Percentiles rank a stretch among this genome's conserved stretches.
phyloP scores from a whole-genome alignment of 2,797 vertebrate species.

The Anabacerthia variegaticeps region DNA sequence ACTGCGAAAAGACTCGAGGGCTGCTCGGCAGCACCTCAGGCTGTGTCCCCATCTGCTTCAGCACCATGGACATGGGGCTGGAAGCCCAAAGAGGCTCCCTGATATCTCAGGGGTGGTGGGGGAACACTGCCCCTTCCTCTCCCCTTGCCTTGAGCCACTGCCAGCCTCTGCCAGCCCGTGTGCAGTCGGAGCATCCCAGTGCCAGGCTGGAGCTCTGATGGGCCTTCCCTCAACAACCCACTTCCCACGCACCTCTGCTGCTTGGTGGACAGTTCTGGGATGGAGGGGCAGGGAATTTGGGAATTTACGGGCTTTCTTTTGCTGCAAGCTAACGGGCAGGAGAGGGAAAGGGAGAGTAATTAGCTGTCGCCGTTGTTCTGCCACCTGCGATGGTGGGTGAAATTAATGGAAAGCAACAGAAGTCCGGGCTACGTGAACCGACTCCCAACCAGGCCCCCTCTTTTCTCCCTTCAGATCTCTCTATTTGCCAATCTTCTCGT shows the following conservation, averaged over 20 bases:
- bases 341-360: slow-evolving; percentile 42
- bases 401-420: slow-evolving; percentile 65
- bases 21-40: neutral
- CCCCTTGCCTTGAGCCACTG: neutral
- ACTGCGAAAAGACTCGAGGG: neutral
- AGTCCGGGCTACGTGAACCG: slow-evolving; percentile 58
- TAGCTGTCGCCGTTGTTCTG: slow-evolving; percentile 42
- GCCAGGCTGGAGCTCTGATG: neutral
- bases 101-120: rapidly evolving
- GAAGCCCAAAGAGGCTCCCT: neutral
- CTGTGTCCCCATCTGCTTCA: neutral
- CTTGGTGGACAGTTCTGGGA: neutral
- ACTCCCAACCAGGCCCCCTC: slow-evolving; percentile 58
- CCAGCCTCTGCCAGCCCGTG: neutral
- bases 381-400: slow-evolving; percentile 24
- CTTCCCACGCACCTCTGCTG: rapidly evolving
- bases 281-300: neutral
- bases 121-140: neutral
- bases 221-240: neutral
- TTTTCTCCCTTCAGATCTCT: slow-evolving; percentile 60
- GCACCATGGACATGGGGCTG: rapidly evolving
- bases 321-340: neutral
- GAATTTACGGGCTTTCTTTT: neutral
- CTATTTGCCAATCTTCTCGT: slow-evolving; percentile 51
- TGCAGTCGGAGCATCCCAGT: neutral